These are phyloP conservation scores for Drosophila nr. medialis DNA, from an alignment of 2,888 invertebrate genomes.

Conservation along the genomic window DNA sequence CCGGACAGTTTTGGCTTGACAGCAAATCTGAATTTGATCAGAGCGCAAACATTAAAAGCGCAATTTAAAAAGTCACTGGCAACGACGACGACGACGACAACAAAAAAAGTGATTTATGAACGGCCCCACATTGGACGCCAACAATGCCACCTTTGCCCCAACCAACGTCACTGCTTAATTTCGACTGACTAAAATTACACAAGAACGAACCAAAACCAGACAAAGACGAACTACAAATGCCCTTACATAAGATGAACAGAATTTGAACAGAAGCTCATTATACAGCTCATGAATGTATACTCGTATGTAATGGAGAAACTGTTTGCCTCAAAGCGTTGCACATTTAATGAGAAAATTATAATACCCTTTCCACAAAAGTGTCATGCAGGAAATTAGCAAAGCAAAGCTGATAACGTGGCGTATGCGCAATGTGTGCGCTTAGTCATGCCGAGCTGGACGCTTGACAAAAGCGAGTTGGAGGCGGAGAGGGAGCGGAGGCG, in stretches of 20 bases:
- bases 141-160: neutral
- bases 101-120: conserved; percentile 63
- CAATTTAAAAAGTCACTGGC: conserved; percentile 57
- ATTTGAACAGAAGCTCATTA: neutral
- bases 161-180: conserved; percentile 20
- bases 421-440: conserved; percentile 40
- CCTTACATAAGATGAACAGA: neutral
- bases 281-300: neutral
- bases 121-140: conserved; percentile 33
- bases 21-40: conserved; percentile 76
- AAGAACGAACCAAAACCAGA: neutral
- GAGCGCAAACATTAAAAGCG: conserved; percentile 70
- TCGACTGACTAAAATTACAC: conserved; percentile 50
- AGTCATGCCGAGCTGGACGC: conserved; percentile 21
- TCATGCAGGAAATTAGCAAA: conserved; percentile 32
- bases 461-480: neutral
- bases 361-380: neutral
- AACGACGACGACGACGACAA: neutral
- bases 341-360: neutral
- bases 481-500: neutral
- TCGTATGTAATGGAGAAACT: neutral
- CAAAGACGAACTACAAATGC: neutral
- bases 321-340: neutral
- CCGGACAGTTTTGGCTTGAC: conserved; percentile 69
- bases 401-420: conserved; percentile 31